Percentiles rank a stretch among this genome's conserved stretches.
Conservation (phyloP, 2,888 invertebrate species). For the Ophonus ardosiacus region DNA sequence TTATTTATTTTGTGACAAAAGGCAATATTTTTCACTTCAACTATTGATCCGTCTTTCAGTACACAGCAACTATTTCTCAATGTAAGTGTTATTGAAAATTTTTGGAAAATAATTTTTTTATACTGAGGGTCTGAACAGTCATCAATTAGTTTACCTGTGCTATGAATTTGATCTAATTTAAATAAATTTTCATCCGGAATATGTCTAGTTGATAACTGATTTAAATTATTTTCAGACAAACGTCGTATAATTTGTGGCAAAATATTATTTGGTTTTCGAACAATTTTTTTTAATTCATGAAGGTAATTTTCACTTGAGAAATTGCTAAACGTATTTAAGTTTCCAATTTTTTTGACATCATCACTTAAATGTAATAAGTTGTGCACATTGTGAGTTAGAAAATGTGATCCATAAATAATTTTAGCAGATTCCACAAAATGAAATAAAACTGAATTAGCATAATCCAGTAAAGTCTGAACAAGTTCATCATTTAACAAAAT, state of each 20-base stretch:
- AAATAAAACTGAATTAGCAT: not conserved
- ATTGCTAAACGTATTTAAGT: slow-evolving; percentile 56
- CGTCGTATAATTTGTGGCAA: slow-evolving; percentile 52
- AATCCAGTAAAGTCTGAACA: not conserved
- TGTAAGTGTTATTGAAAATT: no score
- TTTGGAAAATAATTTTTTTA: no score
- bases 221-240: not conserved
- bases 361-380: slow-evolving; percentile 59
- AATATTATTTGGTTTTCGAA: slow-evolving; percentile 58
- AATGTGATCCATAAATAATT: not conserved
- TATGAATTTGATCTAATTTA: no score
- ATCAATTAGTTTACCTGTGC: no score
- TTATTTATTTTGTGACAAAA: no score
- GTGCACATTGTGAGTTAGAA: slow-evolving; percentile 55
- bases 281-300: slow-evolving; percentile 41
- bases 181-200: no score
- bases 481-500: not conserved
- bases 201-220: no score
- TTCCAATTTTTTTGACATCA: slow-evolving; percentile 58
- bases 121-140: no score
- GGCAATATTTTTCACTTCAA: no score
- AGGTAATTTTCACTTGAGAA: slow-evolving; percentile 63
- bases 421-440: not conserved
- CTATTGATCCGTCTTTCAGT: no score
- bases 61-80: no score